Base-by-base conservation (phyloP, 2,888 invertebrate species). In the Eurytoma adleriae region DNA sequence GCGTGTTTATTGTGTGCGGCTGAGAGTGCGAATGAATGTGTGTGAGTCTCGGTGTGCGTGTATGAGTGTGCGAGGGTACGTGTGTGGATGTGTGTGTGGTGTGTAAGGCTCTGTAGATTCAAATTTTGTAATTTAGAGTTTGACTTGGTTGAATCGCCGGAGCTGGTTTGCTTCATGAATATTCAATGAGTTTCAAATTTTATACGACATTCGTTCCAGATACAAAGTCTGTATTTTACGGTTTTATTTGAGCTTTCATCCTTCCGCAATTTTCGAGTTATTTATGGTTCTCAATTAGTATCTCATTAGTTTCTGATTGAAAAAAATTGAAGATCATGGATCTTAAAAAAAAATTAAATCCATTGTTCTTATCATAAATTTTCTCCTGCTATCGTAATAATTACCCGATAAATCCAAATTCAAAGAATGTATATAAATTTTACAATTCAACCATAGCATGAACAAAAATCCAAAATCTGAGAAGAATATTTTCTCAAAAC, bases 101-200 rank as follows among this genome's bases (percentile, higher is more conserved):
- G 30, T 30, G 27, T 27, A 16, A 27, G 30, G 3, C 59, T n/a
- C 40, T 68, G n/a, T 5, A 4, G 30, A 2, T 5, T 40, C 40
- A 4, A 40, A 2, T 40, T 40, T 40, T 40, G 4, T 40, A 4
- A 40, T 40, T 40, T 40, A 40, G 40, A 40, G 5, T 40, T 40
- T 7, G 4, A 4, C 5, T 40, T 40, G 40, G 0, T 27, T 16
- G n/a, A 20, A 61, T 4, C 4, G 10, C n/a, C 18, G 30, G 67
- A 79, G 52, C 64, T 30, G 57, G 69, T 69, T 79, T 70, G 57
- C 62, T 30, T 67, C 50, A 56, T 69, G 57, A 79, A 79, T 74
- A 79, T 79, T 67, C 73, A 68, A 30, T 30, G 52, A 3, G 69
- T 69, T 62, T 62, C 48, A 62, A 54, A 40, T 16, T 69, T 48